phyloP scores from a whole-genome alignment of 2,888 invertebrate genomes.

The Anthrax anthrax region DNA sequence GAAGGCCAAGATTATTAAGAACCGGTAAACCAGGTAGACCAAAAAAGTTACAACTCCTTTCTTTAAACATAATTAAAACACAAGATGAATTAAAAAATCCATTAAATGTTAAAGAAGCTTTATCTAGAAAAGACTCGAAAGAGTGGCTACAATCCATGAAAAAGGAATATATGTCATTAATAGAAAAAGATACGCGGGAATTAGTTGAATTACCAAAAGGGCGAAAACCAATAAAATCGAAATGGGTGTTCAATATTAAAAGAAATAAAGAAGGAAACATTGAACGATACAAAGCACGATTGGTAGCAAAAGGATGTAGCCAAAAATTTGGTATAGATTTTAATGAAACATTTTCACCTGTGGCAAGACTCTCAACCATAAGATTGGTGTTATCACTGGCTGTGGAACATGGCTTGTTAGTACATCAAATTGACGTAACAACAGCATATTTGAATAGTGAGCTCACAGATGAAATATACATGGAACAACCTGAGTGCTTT shows the following conservation, averaged over 20 bases:
- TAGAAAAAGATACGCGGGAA: background rate
- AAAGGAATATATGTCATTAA: background rate
- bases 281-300: too few species aligned
- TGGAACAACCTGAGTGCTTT: conserved; percentile 7
- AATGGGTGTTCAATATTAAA: too few species aligned
- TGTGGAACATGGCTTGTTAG: conserved; percentile 6
- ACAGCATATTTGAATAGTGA: conserved; percentile 8
- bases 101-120: background rate
- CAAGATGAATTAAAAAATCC: too few species aligned
- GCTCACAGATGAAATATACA: conserved; percentile 7
- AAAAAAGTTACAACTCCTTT: too few species aligned
- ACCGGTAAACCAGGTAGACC: too few species aligned
- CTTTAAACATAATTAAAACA: too few species aligned
- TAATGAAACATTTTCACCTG: conserved; percentile 13
- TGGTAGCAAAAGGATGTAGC: conserved; percentile 10
- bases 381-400: conserved; percentile 10
- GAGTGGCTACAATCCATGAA: background rate
- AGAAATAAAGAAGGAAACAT: too few species aligned
- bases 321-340: conserved; percentile 13
- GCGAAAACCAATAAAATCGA: too few species aligned
- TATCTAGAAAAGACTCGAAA: background rate
- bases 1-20: too few species aligned
- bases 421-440: conserved; percentile 7
- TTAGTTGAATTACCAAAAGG: too few species aligned
- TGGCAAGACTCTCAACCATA: conserved; percentile 10